Evolutionary conservation across 2,888 invertebrate genomes (phyloP), one percentile per base, ranked within the genome.

Genomic region (Hirtodrosophila histrioides): DNA sequence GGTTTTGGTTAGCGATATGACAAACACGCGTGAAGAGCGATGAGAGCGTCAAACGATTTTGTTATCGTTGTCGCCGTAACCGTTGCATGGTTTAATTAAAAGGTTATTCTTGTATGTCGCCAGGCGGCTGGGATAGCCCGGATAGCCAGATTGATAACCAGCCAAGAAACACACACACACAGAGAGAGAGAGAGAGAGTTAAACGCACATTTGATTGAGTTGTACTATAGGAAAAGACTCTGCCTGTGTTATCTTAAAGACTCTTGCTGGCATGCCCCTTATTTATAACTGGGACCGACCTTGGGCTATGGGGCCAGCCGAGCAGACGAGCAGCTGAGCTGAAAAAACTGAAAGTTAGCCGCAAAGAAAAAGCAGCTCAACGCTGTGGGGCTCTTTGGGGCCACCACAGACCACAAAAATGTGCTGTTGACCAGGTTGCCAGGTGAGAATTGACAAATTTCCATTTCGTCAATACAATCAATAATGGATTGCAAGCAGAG

Each of bases 101-200:
- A 89, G 89, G 89, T 89, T 89, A 90, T 88, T 86, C 89, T 74
- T 89, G 90, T 89, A 75, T 67, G 64, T 58, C 70, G 72, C 66
- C 77, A 37, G 55, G 39, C 69, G 45, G 36, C 31, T 44, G 62
- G 53, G 7, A 39, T 62, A 31, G 40, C 33, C 33, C 50, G 58
- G 58, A 60, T 60, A 60, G 36, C 35, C 37, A 39, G 35, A 46
- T 46, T 55, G 82, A 78, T 69, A 75, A 56, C 46, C 41, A 37
- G 11, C 45, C 29, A 41, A 40, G 37, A 31, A 3, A 37, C 23
- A n/a, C 10, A 3, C 24, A 39, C 9, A 7, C 23, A 35, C 35
- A 51, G 40, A 29, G 37, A 60, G 36, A 37, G 9, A 31, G 49
- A n/a, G 7, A 24, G 6, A 41, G 35, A 24, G 27, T 27, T 27